These are phyloP conservation scores for Girardinus metallicus DNA, from an alignment of 2,797 vertebrate genomes.

Conservation along the genomic window DNA sequence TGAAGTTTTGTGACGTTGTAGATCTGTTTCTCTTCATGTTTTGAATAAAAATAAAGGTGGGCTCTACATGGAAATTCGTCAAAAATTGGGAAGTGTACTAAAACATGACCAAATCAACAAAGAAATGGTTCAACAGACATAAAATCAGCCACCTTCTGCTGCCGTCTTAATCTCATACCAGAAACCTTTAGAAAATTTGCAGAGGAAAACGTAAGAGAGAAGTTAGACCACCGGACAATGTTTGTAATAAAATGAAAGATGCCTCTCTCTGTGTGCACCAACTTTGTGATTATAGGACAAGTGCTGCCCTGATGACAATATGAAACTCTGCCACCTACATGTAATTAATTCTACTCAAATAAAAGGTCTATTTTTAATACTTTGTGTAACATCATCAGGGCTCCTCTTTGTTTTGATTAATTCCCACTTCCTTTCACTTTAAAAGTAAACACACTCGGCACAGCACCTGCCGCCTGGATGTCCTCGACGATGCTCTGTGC, in stretches of 20 bases:
- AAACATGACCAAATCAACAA: neutral
- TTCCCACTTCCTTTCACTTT: neutral
- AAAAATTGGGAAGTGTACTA: neutral
- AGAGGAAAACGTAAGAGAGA: neutral
- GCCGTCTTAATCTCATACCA: neutral
- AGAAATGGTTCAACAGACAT: neutral
- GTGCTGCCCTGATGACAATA: neutral
- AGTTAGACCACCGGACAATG: neutral
- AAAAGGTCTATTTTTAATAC: neutral
- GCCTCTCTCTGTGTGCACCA: neutral
- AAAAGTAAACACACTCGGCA: slow-evolving; percentile 2
- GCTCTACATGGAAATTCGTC: neutral
- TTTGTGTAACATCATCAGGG: neutral
- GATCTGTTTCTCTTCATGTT: neutral
- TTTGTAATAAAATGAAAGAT: neutral
- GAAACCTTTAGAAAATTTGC: neutral
- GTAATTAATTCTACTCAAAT: neutral
- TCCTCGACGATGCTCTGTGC: slow-evolving; percentile 88
- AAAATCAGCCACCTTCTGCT: neutral
- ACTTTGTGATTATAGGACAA: neutral
- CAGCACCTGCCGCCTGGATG: slow-evolving; percentile 85
- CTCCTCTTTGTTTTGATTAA: neutral
- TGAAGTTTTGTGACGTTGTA: neutral
- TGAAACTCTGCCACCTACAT: neutral
- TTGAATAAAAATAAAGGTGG: neutral